Conservation (phyloP, 2,797 vertebrate genomes). For the Taenioides sp. region DNA sequence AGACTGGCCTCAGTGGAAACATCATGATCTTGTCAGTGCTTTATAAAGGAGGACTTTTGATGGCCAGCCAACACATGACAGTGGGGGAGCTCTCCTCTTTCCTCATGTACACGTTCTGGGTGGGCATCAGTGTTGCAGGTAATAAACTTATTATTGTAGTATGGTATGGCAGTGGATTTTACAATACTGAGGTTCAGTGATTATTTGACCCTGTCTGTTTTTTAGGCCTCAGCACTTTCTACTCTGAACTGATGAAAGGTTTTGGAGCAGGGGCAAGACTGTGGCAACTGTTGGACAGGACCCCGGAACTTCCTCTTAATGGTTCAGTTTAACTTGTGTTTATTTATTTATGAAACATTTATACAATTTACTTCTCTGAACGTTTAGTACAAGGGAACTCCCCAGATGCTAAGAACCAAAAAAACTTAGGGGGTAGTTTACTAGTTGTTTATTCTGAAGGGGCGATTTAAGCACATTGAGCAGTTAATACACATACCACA, state of each 20-base stretch:
- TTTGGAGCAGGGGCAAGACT: slow-evolving; percentile 91
- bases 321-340: slow-evolving; percentile 65
- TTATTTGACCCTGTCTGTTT: slow-evolving; percentile 4
- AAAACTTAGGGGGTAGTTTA: too few relatives aligned
- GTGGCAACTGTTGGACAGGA: slow-evolving; percentile 92
- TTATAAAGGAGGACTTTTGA: slow-evolving; percentile 95
- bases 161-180: background rate
- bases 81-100: slow-evolving; percentile 96
- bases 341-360: background rate
- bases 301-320: slow-evolving; percentile 86
- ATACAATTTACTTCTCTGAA: too few relatives aligned
- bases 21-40: slow-evolving; percentile 92
- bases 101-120: slow-evolving; percentile 98
- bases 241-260: slow-evolving; percentile 97
- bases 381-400: too few relatives aligned
- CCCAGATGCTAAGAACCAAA: too few relatives aligned
- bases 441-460: too few relatives aligned
- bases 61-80: slow-evolving; percentile 90
- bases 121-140: slow-evolving; percentile 96
- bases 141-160: slow-evolving; percentile 19
- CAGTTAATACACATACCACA: too few relatives aligned
- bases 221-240: slow-evolving; percentile 94
- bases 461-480: too few relatives aligned
- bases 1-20: slow-evolving; percentile 96
- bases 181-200: background rate